phyloP scores from a whole-genome alignment of 1,140 invertebrate genomes.

The Solen grandis region DNA sequence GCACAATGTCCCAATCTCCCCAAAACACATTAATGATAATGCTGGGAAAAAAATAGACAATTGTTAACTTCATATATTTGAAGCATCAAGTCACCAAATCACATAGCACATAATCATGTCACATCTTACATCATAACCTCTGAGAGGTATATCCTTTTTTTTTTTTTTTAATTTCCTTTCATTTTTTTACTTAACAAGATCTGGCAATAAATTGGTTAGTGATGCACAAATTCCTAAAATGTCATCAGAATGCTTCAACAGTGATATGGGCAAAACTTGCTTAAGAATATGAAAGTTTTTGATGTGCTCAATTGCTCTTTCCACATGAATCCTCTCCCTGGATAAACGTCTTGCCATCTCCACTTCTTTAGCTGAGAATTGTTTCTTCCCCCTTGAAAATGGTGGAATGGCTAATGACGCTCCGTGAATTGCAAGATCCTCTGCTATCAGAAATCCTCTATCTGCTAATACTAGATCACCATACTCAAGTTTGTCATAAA shows the following conservation, averaged over 20 bases:
- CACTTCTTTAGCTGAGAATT: background rate
- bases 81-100: too few species aligned
- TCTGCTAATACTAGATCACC: slow-evolving; percentile 15
- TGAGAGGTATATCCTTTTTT: too few species aligned
- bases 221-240: background rate
- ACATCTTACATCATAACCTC: too few species aligned
- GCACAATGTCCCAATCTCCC: too few species aligned
- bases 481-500: slow-evolving; percentile 36
- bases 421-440: background rate
- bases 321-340: background rate
- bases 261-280: background rate
- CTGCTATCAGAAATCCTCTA: background rate
- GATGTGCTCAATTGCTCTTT: background rate
- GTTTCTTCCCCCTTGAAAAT: background rate
- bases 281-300: slow-evolving; percentile 1
- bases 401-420: background rate
- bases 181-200: too few species aligned
- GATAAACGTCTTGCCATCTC: background rate
- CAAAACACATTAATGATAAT: too few species aligned
- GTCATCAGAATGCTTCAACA: background rate
- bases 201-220: background rate
- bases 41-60: too few species aligned
- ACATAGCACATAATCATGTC: too few species aligned
- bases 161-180: too few species aligned
- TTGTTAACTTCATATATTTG: too few species aligned